A percentile compares a stretch with the other conserved stretches of the same genome.
phyloP scores from a whole-genome alignment of 2,113 vertebrate genomes.

The Antennarius striatus region DNA sequence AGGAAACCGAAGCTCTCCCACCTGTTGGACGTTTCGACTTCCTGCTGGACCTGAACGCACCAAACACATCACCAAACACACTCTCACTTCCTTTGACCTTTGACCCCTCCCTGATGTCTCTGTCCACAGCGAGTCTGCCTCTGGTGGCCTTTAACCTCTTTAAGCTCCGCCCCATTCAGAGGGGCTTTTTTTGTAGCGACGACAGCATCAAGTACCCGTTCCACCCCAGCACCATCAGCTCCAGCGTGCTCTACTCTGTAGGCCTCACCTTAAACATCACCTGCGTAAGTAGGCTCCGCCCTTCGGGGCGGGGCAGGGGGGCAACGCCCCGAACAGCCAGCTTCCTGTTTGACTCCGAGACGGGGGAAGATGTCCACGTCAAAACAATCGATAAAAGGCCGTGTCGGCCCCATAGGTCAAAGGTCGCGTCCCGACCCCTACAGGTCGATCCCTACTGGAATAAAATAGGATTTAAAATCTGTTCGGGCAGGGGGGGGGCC shows the following conservation, averaged over 20 bases:
- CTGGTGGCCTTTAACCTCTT: slow-evolving; percentile 96
- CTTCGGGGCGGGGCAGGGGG: neutral
- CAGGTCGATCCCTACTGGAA: too few relatives aligned
- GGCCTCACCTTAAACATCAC: slow-evolving; percentile 93
- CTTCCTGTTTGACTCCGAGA: neutral
- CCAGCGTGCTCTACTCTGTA: slow-evolving; percentile 90
- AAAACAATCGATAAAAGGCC: slow-evolving; percentile 1
- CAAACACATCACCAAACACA: neutral
- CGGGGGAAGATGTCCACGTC: slow-evolving; percentile 68
- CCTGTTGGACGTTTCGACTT: too few relatives aligned
- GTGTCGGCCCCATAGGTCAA: too few relatives aligned
- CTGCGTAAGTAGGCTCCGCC: slow-evolving; percentile 90
- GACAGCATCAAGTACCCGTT: slow-evolving; percentile 96
- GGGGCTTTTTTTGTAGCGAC: slow-evolving; percentile 99
- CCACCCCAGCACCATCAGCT: slow-evolving; percentile 91
- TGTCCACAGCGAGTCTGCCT: slow-evolving; percentile 93
- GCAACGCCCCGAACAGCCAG: neutral
- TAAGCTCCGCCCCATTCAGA: slow-evolving; percentile 95
- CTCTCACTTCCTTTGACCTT: slow-evolving; percentile 11
- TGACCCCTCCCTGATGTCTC: slow-evolving; percentile 75
- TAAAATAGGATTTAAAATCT: too few relatives aligned
- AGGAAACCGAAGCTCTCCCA: too few relatives aligned
- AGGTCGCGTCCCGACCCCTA: too few relatives aligned
- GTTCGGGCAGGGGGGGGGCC: too few relatives aligned
- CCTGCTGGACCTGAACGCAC: too few relatives aligned